Conservation (phyloP, 2,113 vertebrate genomes). For the Catharus fuscescens region DNA sequence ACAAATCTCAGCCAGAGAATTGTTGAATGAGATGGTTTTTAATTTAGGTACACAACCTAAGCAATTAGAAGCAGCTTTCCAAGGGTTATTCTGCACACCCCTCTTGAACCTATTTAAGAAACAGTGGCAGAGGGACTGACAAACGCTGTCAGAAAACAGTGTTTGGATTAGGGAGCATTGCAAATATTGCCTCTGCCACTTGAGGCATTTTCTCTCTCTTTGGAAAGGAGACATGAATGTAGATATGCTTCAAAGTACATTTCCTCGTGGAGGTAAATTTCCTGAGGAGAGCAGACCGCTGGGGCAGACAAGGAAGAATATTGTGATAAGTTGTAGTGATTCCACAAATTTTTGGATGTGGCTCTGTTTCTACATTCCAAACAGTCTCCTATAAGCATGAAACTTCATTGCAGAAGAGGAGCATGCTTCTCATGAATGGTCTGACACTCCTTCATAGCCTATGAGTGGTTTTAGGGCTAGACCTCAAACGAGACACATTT, state of each 20-base stretch:
- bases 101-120: background rate
- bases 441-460: background rate
- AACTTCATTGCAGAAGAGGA: background rate
- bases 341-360: fast-evolving
- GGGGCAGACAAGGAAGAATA: background rate
- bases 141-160: background rate
- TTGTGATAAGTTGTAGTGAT: background rate
- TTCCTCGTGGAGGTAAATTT: background rate
- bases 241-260: background rate
- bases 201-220: background rate
- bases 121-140: background rate
- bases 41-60: background rate
- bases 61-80: slow-evolving; percentile 17
- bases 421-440: background rate
- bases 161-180: background rate
- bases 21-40: slow-evolving; percentile 13
- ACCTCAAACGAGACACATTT: background rate
- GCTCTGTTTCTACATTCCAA: background rate
- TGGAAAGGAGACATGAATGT: background rate
- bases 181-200: background rate
- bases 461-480: background rate
- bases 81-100: background rate
- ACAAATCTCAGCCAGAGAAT: slow-evolving; percentile 13
- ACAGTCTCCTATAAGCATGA: background rate
- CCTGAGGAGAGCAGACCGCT: fast-evolving